Evolutionary conservation across 2,888 invertebrate genomes (phyloP).

Genomic region (Eupithecia inturbata): DNA sequence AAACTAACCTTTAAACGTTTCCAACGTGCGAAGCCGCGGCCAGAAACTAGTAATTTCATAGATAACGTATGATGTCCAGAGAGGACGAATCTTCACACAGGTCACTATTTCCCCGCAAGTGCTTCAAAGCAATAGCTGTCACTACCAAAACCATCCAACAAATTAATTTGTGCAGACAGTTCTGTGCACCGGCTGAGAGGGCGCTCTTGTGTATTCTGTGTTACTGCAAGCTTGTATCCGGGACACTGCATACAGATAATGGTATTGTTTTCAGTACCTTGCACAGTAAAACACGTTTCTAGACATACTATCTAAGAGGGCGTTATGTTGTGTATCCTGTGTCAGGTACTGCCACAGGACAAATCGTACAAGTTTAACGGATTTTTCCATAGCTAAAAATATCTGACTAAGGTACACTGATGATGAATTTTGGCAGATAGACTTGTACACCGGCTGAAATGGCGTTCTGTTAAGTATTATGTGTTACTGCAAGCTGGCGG

Average conservation of each 20-base stretch:
- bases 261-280: background rate
- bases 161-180: slow-evolving; percentile 27
- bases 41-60: background rate
- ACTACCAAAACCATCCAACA: slow-evolving; percentile 19
- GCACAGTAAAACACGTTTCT: background rate
- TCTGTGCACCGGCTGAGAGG: slow-evolving; percentile 22
- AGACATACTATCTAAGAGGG: background rate
- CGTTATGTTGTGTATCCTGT: too few relatives aligned
- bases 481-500: too few relatives aligned
- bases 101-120: slow-evolving; percentile 1
- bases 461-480: too few relatives aligned
- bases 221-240: background rate
- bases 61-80: slow-evolving; percentile 1
- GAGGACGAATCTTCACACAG: slow-evolving; percentile 4
- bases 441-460: background rate
- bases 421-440: background rate
- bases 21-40: too few relatives aligned
- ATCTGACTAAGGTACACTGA: background rate
- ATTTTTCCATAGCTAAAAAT: background rate
- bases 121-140: slow-evolving; percentile 20
- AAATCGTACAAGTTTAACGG: background rate
- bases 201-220: slow-evolving; percentile 22
- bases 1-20: background rate
- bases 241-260: background rate
- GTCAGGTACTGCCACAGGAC: background rate